Evolutionary conservation across 2,113 vertebrate species (phyloP).

Genomic region (Microcebus lehilahytsara): DNA sequence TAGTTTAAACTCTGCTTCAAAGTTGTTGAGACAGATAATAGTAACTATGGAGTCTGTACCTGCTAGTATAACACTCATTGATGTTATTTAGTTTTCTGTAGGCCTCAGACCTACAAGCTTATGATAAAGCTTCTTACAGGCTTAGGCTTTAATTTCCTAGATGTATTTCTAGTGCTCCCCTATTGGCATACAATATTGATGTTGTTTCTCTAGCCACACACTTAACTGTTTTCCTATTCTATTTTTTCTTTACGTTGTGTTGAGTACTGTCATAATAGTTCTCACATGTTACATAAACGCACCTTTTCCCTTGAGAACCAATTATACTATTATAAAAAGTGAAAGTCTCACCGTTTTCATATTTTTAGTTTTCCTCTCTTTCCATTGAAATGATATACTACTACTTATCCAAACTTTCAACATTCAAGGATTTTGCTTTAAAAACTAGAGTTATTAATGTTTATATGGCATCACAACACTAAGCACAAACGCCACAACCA

Average conservation of each 20-base stretch:
- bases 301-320: background rate
- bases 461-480: background rate
- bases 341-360: background rate
- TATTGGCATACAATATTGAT: background rate
- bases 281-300: background rate
- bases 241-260: background rate
- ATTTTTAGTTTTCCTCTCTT: background rate
- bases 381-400: background rate
- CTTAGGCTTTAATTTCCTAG: background rate
- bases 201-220: background rate
- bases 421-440: background rate
- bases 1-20: background rate
- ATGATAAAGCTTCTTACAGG: background rate
- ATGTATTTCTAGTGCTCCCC: background rate
- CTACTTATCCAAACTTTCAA: background rate
- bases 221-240: background rate
- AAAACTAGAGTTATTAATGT: background rate
- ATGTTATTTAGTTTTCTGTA: background rate
- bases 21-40: background rate
- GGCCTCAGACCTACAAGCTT: background rate
- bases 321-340: background rate
- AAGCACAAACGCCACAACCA: rapidly evolving
- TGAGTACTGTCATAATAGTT: background rate
- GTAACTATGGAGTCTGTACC: background rate
- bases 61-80: background rate